Conservation (phyloP, 2,113 vertebrate species). For the Tringa solitaria region DNA sequence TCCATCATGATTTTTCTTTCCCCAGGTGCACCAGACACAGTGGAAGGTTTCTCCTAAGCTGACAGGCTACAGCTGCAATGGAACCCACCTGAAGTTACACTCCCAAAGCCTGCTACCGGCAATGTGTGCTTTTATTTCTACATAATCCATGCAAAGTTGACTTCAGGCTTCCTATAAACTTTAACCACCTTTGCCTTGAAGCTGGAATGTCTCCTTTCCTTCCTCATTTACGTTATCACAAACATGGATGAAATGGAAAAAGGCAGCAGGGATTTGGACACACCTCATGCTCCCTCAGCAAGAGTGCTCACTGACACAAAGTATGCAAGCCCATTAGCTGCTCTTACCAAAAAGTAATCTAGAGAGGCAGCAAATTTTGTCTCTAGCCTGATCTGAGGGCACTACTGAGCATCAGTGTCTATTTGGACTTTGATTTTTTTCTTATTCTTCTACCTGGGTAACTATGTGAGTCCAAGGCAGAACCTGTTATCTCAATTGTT, state of each 20-base stretch:
- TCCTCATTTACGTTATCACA: not conserved
- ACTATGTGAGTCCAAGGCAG: not conserved
- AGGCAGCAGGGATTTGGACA: not conserved
- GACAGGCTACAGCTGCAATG: not conserved
- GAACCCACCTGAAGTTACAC: not conserved
- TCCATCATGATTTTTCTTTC: not conserved
- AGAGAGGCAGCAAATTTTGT: not conserved
- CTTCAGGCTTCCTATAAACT: not conserved
- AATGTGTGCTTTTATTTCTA: not conserved
- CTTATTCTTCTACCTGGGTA: not conserved
- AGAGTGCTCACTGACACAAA: not conserved
- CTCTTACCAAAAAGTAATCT: not conserved
- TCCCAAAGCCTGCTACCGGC: not conserved
- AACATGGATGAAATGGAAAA: not conserved
- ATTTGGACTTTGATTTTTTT: not conserved
- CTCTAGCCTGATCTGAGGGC: not conserved
- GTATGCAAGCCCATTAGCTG: not conserved
- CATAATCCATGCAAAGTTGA: not conserved
- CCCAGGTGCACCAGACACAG: not conserved
- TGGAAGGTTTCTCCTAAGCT: not conserved
- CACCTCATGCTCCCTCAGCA: not conserved
- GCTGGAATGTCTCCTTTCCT: not conserved
- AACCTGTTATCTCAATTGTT: not conserved
- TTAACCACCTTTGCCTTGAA: not conserved
- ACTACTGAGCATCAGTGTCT: not conserved